Base-by-base conservation (phyloP, 1,140 invertebrate genomes). In the Hyles vespertilio region DNA sequence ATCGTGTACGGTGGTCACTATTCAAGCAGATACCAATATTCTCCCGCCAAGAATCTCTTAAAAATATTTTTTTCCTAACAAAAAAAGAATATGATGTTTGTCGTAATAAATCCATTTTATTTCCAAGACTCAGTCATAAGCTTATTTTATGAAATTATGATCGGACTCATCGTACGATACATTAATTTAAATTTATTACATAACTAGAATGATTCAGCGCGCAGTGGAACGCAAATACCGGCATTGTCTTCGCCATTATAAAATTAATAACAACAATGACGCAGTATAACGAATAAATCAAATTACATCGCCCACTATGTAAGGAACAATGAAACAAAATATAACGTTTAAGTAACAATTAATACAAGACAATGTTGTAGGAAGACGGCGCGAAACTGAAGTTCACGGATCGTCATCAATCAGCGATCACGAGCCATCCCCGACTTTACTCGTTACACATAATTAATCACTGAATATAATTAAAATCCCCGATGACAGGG, bases 401-500 rank as follows among this genome's bases (percentile, higher is more conserved):
- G 61, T 65, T 70, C 57, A 44, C 69, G 71, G 58, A 69, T 74
- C 56, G 62, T 77, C 75, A 88, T 88, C 83, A 88, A 86, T 86
- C 81, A 86, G 75, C 69, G 61, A 81, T 83, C 69, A 63, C 63
- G 50, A 54, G 58, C 58, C 69, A 63, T 61, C 69, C 61, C 67
- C 67, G 69, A 70, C 75, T 76, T 77, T 72, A 67, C 79, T 76
- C 70, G 65, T 83, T 83, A 84, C 70, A 83, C 70, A 84, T 85
- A 86, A 88, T 88, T 88, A 84, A 88, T 85, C 85, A 88, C 67
- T 69, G 72, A 72, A 82, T 86, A 82, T 87, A 86, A 87, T 87
- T 87, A 87, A 87, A 87, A 86, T 81, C 77, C 73, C 66, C 75
- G 79, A 88, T 88, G 85, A 88, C 83, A 82, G 70, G 70, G 80